Base-by-base conservation (phyloP, 2,888 invertebrate genomes). In the Bellardia pandia region DNA sequence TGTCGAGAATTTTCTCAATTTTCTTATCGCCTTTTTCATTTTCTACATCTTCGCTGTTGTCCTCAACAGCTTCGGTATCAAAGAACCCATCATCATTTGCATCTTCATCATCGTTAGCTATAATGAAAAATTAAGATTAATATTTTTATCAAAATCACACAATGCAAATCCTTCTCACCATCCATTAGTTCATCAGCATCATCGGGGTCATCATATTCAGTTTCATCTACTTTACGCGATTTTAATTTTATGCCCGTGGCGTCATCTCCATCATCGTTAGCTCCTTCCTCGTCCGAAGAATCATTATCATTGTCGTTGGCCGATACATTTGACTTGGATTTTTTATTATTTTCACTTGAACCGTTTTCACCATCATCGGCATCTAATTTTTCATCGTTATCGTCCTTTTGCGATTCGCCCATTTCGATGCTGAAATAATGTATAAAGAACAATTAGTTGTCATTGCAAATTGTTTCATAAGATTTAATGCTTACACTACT, bases 141-240 rank as follows among this genome's bases (percentile, higher is more conserved):
- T n/a, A 8, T 11, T 53, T n/a, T 13, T 51, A 37, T 58, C n/a
- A n/a, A 11, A 58, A 7, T 30, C 2, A 14, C 58, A 48, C 2
- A 56, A 42, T 60, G 9, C 7, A 11, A 71, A 37, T 33, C 8
- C 9, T 78, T 11, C 56, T 72, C 80, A 93, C 92, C 92, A 89
- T 91, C 91, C 2, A 90, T 94, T 9, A 95, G 94, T 91, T 95
- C 95, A 89, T 95, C 95, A 13, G 92, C 95, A 4, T 95, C 95
- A 88, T 96, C 95, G 0, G 95, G 95, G 76, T 95, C 96, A 89
- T 96, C 96, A 90, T 96, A 96, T 88, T 95, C 96, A 89, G 95
- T 95, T 90, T 96, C 95, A 89, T 95, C 95, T 4, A 94, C 91
- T 89, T 95, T 94, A 88, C 94, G 95, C 33, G 94, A 94, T 60